These are phyloP conservation scores for Sebastes minor DNA, from an alignment of 2,797 vertebrate genomes.

Conservation along the genomic window DNA sequence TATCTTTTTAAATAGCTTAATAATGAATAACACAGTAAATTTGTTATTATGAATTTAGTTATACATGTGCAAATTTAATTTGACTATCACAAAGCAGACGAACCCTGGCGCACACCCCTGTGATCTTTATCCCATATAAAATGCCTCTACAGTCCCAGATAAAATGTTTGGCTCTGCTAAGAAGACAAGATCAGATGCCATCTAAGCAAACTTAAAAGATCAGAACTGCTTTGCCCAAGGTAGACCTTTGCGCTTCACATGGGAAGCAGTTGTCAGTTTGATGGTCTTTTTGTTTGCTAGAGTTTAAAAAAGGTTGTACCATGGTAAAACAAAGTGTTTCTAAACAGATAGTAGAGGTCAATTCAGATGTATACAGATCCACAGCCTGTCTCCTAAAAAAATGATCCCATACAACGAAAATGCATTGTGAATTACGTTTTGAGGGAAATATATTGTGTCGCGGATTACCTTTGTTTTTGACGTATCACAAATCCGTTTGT, in stretches of 20 bases:
- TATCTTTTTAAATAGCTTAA: too few relatives aligned
- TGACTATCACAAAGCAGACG: too few relatives aligned
- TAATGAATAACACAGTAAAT: too few relatives aligned
- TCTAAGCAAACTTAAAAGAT: neutral
- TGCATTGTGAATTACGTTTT: too few relatives aligned
- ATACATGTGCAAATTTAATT: too few relatives aligned
- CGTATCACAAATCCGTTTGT: too few relatives aligned
- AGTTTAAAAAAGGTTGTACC: neutral
- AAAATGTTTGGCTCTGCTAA: neutral
- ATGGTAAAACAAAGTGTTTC: neutral
- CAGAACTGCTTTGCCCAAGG: neutral
- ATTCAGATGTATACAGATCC: neutral
- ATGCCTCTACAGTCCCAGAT: neutral
- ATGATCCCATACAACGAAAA: too few relatives aligned
- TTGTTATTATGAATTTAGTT: too few relatives aligned
- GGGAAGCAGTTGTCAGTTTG: neutral
- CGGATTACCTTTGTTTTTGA: too few relatives aligned
- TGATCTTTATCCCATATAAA: too few relatives aligned
- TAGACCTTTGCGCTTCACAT: neutral
- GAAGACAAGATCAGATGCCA: neutral
- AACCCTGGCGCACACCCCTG: too few relatives aligned
- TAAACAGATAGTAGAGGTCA: neutral
- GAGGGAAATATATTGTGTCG: neutral
- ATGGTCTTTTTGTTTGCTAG: neutral
- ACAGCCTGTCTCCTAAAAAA: neutral